phyloP scores from a whole-genome alignment of 2,113 vertebrate species.

The Lates calcarifer region DNA sequence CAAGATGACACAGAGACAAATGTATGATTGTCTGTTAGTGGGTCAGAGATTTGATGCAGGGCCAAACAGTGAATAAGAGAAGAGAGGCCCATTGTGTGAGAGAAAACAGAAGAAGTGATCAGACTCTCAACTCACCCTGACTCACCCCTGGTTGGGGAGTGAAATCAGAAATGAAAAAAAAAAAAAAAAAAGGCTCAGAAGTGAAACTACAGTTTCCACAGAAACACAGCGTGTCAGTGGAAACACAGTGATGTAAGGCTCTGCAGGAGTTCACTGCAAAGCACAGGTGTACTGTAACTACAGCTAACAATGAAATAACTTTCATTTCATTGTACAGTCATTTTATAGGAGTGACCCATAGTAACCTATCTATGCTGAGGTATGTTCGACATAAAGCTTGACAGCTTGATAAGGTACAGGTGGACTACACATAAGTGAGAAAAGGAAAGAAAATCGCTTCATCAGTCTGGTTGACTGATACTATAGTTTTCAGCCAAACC shows the following conservation, averaged over 20 bases:
- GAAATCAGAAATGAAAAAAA: constrained; percentile 11
- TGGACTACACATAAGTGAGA: neutral
- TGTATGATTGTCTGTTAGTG: constrained; percentile 79
- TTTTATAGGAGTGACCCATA: too few relatives aligned
- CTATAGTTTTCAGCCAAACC: neutral
- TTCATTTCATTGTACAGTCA: too few relatives aligned
- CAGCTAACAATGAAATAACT: neutral
- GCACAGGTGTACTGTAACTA: neutral
- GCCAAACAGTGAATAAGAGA: constrained; percentile 71
- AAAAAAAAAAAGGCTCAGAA: neutral
- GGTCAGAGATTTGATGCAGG: constrained; percentile 72
- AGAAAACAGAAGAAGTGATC: constrained; percentile 74
- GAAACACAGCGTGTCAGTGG: neutral
- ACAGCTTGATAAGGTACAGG: neutral
- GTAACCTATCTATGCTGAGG: neutral
- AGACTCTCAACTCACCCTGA: constrained; percentile 28
- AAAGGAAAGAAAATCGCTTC: too few relatives aligned
- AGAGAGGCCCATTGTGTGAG: constrained; percentile 78
- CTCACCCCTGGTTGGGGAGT: neutral
- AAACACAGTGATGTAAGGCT: neutral
- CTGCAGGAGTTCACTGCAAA: neutral
- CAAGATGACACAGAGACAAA: constrained; percentile 76
- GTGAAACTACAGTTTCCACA: constrained; percentile 24
- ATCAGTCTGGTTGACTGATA: neutral
- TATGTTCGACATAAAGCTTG: neutral